phyloP scores from a whole-genome alignment of 2,797 vertebrate species.

The Sebastes diploproa region DNA sequence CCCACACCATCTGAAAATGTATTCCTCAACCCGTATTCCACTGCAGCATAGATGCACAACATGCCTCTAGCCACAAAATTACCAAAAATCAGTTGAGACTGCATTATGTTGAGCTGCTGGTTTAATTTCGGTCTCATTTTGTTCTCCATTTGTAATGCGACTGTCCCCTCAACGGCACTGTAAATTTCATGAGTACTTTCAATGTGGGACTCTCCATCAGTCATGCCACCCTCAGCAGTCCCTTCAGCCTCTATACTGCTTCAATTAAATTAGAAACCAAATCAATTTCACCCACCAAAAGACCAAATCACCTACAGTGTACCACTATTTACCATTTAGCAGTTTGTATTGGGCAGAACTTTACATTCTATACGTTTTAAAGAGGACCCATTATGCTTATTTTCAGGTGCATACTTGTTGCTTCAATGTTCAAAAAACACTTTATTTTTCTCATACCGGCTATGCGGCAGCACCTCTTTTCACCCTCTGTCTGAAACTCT shows the following conservation, averaged over 20 bases:
- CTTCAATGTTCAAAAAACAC: too few relatives aligned
- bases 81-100: neutral
- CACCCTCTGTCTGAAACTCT: too few relatives aligned
- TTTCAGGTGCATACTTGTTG: too few relatives aligned
- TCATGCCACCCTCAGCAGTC: slow-evolving; percentile 5
- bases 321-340: neutral
- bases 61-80: neutral
- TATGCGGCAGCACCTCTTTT: too few relatives aligned
- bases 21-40: neutral
- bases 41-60: neutral
- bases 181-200: slow-evolving; percentile 7
- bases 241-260: slow-evolving; percentile 1
- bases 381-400: too few relatives aligned
- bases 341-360: neutral
- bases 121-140: slow-evolving; percentile 31
- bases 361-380: neutral
- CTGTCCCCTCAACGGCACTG: neutral
- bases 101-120: neutral
- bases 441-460: too few relatives aligned
- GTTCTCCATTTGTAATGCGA: slow-evolving; percentile 1
- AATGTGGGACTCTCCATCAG: slow-evolving; percentile 16
- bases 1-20: slow-evolving; percentile 23
- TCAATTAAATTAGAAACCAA: slow-evolving; percentile 31
- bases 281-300: slow-evolving; percentile 14
- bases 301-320: slow-evolving; percentile 2